Conservation (phyloP, 64 coral and sea anemone species). For the Orbicella faveolata region DNA sequence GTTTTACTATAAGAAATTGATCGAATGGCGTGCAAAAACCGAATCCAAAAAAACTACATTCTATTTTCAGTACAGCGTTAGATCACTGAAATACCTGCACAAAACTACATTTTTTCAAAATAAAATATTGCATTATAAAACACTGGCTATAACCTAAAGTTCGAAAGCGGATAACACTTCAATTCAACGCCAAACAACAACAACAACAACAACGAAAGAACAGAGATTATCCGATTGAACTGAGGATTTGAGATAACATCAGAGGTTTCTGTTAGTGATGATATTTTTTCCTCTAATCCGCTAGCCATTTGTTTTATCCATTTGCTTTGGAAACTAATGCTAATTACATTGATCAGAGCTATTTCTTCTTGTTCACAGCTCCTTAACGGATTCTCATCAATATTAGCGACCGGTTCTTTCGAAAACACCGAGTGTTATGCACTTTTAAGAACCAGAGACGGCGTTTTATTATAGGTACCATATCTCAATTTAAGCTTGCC, state of each 20-base stretch:
- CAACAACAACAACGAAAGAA: background rate
- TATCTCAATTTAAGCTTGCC: too few species aligned
- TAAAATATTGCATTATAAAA: too few species aligned
- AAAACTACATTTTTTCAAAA: too few species aligned
- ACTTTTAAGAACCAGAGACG: too few species aligned
- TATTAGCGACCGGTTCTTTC: background rate
- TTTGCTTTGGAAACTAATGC: background rate
- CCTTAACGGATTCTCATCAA: background rate
- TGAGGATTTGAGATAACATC: conserved; percentile 2
- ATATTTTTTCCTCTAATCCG: background rate
- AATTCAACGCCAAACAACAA: background rate
- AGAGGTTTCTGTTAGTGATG: background rate
- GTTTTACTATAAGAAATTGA: too few species aligned
- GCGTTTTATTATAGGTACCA: too few species aligned
- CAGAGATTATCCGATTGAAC: conserved; percentile 10
- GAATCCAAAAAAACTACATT: too few species aligned
- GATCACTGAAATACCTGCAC: too few species aligned
- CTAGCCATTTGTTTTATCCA: background rate
- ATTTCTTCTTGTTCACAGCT: background rate
- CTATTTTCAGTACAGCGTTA: too few species aligned
- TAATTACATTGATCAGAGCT: background rate
- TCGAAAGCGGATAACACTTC: background rate
- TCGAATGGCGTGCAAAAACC: too few species aligned
- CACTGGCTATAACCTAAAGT: too few species aligned
- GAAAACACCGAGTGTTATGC: background rate